phyloP scores from a whole-genome alignment of 2,797 vertebrate species.

The Spheniscus humboldti region DNA sequence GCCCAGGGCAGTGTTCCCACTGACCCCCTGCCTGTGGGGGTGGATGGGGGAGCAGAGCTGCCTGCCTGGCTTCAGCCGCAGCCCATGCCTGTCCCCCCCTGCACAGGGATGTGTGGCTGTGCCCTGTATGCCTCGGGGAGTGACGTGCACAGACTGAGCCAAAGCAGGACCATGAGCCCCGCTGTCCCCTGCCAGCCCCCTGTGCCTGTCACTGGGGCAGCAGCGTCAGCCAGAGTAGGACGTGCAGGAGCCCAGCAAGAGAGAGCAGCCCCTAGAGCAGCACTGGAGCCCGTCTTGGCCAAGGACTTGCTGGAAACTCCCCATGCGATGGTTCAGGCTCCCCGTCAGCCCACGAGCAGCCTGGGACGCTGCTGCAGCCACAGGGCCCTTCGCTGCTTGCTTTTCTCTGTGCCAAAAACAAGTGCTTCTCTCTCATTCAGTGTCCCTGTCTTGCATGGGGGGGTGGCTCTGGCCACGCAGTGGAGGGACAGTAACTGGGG shows the following conservation, averaged over 20 bases:
- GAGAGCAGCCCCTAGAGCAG: neutral
- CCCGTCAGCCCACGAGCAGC: rapidly evolving
- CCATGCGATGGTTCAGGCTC: rapidly evolving
- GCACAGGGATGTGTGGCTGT: rapidly evolving
- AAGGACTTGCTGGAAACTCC: neutral
- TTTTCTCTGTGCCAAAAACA: neutral
- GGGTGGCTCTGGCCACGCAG: neutral
- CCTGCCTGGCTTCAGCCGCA: neutral
- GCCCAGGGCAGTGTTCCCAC: neutral
- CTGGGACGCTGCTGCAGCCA: neutral
- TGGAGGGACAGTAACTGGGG: neutral
- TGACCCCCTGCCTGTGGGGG: neutral
- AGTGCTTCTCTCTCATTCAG: neutral
- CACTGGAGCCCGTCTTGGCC: neutral
- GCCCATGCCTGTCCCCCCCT: neutral
- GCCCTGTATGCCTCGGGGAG: neutral
- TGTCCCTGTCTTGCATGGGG: neutral
- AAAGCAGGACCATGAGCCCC: rapidly evolving
- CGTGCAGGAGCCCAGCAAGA: neutral
- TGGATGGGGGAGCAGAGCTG: neutral
- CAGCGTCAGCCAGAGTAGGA: neutral
- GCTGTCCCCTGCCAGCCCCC: neutral
- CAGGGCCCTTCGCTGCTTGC: neutral
- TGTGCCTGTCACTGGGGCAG: rapidly evolving
- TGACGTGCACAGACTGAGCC: neutral